phyloP scores from a whole-genome alignment of 2,113 vertebrate species.

The Mesoclemmys tuberculata region DNA sequence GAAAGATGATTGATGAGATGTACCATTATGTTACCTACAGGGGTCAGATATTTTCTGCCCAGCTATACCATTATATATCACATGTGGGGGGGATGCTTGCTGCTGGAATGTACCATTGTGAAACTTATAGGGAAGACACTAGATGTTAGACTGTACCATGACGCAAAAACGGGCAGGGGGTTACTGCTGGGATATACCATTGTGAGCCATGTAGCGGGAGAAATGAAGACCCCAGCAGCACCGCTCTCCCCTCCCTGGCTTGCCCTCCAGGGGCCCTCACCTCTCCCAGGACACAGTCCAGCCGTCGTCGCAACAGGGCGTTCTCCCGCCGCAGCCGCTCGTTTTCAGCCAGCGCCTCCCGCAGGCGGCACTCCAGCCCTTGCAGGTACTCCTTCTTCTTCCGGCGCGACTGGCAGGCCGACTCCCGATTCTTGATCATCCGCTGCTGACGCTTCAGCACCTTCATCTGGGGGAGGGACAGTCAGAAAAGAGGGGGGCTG shows the following conservation, averaged over 20 bases:
- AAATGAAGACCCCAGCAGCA: neutral
- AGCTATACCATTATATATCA: neutral
- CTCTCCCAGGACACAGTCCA: conserved; percentile 77
- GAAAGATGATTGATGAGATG: neutral
- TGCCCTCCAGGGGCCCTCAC: neutral
- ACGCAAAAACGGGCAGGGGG: too few species aligned
- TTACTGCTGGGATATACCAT: too few species aligned
- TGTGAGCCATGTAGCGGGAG: too few species aligned
- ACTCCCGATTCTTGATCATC: conserved; percentile 95
- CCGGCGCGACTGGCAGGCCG: conserved; percentile 89
- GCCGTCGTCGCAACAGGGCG: conserved; percentile 83
- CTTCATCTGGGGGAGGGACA: conserved; percentile 80
- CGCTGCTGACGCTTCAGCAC: conserved; percentile 92
- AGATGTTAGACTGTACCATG: too few species aligned
- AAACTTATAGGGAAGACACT: too few species aligned
- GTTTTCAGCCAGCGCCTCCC: conserved; percentile 87
- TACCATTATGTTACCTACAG: neutral
- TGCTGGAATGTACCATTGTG: neutral
- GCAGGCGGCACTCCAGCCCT: conserved; percentile 86
- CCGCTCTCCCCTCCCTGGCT: neutral
- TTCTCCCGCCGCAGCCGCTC: conserved; percentile 88
- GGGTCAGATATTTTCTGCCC: neutral
- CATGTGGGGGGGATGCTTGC: neutral
- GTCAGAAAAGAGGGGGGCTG: neutral
- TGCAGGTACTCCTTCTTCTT: conserved; percentile 96